Conservation (phyloP, 2,797 vertebrate genomes). For the Esox lucius region DNA sequence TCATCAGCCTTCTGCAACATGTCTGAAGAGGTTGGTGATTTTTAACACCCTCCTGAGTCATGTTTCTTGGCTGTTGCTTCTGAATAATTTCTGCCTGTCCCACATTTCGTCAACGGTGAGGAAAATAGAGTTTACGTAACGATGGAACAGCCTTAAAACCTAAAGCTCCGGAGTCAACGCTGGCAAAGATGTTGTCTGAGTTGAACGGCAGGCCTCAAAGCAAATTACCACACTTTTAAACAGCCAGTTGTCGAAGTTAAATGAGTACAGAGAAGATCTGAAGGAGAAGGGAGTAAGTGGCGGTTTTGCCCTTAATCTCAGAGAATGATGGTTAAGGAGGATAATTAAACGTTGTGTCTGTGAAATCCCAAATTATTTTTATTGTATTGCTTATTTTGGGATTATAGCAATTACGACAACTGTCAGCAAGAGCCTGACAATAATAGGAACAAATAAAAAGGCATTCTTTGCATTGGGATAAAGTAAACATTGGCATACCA, state of each 20-base stretch:
- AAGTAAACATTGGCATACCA: neutral
- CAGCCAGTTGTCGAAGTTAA: neutral
- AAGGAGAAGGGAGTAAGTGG: no score
- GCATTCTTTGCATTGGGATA: neutral
- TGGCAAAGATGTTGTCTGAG: conserved; percentile 16
- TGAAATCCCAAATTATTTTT: neutral
- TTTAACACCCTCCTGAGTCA: conserved; percentile 41
- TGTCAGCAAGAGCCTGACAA: neutral
- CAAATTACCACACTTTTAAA: neutral
- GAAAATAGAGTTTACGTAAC: conserved; percentile 23
- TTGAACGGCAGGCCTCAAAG: neutral
- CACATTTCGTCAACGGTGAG: conserved; percentile 32
- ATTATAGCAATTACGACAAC: neutral
- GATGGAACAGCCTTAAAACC: conserved; percentile 21
- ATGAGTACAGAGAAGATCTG: no score
- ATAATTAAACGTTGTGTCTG: neutral
- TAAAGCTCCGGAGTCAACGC: conserved; percentile 34
- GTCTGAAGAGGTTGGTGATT: conserved; percentile 26
- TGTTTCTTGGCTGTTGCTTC: conserved; percentile 11
- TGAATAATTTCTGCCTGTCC: conserved; percentile 35
- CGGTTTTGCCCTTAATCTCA: neutral
- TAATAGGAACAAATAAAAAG: neutral
- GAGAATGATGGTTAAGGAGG: neutral
- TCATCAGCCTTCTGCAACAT: conserved; percentile 11
- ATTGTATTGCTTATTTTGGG: neutral